phyloP scores from a whole-genome alignment of 2,113 vertebrate species.

The Daboia siamensis region DNA sequence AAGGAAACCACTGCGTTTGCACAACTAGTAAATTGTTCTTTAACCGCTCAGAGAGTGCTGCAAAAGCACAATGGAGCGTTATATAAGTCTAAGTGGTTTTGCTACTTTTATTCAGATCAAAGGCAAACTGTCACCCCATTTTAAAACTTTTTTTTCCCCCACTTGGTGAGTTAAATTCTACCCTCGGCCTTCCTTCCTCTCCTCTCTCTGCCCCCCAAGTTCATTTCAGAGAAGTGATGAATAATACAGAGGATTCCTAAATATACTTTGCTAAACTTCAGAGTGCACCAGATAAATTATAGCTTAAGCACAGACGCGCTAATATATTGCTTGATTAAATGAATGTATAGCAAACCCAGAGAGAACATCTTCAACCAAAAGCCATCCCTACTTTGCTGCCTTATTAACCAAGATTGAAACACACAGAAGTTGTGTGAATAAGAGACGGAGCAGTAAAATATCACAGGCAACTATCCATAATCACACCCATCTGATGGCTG shows the following conservation, averaged over 20 bases:
- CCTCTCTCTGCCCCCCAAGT: background rate
- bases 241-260: constrained; percentile 6
- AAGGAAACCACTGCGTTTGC: background rate
- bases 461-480: background rate
- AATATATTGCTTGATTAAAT: constrained; percentile 34
- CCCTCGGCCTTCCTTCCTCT: rapidly evolving
- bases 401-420: background rate
- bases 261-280: constrained; percentile 12
- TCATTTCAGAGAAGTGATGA: background rate
- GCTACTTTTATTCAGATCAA: background rate
- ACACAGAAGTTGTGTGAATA: background rate
- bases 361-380: background rate
- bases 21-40: background rate
- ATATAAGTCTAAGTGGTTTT: no score
- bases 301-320: constrained; percentile 13
- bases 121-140: background rate
- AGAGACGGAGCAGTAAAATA: background rate
- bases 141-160: background rate
- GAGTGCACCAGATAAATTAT: constrained; percentile 15
- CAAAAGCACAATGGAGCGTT: no score
- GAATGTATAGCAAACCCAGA: constrained; percentile 1
- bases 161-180: background rate
- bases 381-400: background rate
- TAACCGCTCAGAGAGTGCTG: no score
- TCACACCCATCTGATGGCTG: background rate